phyloP scores from a whole-genome alignment of 2,113 vertebrate genomes.

The Thinocorus orbignyianus region DNA sequence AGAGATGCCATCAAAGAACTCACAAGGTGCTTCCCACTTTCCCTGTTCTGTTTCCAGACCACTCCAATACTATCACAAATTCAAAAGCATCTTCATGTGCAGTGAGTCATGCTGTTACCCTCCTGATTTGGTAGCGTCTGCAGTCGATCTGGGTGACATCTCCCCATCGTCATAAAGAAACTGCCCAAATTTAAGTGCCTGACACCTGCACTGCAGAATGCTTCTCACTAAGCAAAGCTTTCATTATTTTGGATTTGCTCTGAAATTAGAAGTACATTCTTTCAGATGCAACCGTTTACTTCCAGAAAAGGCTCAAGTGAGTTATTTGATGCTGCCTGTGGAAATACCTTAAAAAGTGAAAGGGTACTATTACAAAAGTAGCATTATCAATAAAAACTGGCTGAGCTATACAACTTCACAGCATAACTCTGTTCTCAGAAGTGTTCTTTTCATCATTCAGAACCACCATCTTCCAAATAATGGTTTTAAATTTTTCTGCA shows the following conservation, averaged over 20 bases:
- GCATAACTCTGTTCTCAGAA: neutral
- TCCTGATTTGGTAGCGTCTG: neutral
- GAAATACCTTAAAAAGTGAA: neutral
- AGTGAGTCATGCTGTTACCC: rapidly evolving
- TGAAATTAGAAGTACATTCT: neutral
- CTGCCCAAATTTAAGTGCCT: neutral
- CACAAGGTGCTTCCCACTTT: neutral
- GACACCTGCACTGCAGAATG: neutral
- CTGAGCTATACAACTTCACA: neutral
- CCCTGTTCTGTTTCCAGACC: neutral
- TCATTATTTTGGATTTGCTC: neutral
- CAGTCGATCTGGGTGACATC: neutral
- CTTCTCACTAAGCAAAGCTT: neutral
- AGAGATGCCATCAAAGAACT: neutral
- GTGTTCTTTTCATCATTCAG: neutral
- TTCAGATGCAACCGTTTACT: neutral
- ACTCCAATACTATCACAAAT: neutral
- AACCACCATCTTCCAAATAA: neutral
- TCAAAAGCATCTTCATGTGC: neutral
- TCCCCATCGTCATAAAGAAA: neutral
- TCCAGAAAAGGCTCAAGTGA: neutral
- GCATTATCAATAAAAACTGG: neutral
- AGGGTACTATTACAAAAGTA: neutral
- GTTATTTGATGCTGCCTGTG: neutral
- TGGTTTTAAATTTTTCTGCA: neutral